A percentile compares a stretch with the other conserved stretches of the same genome.
Evolutionary conservation across 2,797 vertebrate species (phyloP).

Genomic region (Myioborus melanocephalus): DNA sequence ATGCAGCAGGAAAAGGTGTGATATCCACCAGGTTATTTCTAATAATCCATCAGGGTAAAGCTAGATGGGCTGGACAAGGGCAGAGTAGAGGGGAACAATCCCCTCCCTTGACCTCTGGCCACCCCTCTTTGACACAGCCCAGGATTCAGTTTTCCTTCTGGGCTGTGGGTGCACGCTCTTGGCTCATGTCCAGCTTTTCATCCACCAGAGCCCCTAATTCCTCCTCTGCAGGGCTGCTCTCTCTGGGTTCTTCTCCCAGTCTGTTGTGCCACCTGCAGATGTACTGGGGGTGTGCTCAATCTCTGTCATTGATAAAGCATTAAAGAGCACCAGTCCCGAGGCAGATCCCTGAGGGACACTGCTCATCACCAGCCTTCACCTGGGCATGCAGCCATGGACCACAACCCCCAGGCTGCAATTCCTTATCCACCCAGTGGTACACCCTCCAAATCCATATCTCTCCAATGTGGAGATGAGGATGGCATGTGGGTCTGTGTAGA

Average conservation of each 20-base stretch:
- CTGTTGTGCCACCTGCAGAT: background rate
- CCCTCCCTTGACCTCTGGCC: background rate
- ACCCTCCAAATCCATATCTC: background rate
- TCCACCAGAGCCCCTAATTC: background rate
- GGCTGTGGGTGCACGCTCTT: background rate
- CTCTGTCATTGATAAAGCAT: background rate
- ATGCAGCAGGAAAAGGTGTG: background rate
- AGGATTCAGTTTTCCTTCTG: background rate
- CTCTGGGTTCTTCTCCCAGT: background rate
- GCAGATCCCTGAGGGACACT: background rate
- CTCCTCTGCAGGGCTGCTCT: background rate
- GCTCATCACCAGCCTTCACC: background rate
- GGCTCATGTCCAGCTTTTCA: background rate
- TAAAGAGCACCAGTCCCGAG: background rate
- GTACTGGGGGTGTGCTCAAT: fast-evolving
- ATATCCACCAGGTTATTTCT: background rate
- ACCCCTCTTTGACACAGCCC: fast-evolving
- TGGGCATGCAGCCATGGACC: too few relatives aligned
- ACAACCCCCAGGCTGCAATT: background rate
- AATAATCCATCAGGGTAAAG: background rate
- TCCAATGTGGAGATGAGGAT: background rate
- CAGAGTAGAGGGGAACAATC: background rate
- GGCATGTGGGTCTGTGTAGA: fast-evolving
- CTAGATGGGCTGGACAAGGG: background rate
- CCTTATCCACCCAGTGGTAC: background rate